phyloP scores from a whole-genome alignment of 2,888 invertebrate genomes.

The Rotaria macrura region DNA sequence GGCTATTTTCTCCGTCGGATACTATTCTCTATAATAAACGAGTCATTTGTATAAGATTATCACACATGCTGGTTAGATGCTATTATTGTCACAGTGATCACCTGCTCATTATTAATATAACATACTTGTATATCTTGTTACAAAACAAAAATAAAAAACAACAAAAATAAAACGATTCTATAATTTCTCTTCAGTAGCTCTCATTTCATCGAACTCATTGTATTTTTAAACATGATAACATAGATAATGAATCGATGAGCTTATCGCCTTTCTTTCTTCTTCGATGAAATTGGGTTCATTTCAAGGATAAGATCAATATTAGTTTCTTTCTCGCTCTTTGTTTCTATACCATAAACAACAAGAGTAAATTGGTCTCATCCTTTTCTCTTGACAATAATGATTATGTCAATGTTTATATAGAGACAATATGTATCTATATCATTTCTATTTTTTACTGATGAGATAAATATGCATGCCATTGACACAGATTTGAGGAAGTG shows the following conservation, averaged over 20 bases:
- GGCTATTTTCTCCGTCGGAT: not conserved
- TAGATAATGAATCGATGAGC: not conserved
- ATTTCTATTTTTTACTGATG: not conserved
- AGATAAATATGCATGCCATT: not conserved
- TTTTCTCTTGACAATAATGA: not conserved
- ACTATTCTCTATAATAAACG: not conserved
- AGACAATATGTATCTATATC: not conserved
- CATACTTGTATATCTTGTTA: not conserved
- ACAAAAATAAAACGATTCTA: not conserved
- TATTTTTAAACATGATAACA: not conserved
- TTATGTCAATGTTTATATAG: not conserved
- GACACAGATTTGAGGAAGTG: not conserved
- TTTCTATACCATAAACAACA: not conserved
- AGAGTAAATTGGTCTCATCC: not conserved
- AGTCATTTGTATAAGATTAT: not conserved
- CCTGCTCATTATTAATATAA: not conserved
- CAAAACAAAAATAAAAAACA: no score
- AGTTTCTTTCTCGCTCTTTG: not conserved
- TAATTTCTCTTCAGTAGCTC: not conserved
- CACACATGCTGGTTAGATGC: not conserved
- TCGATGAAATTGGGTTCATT: not conserved
- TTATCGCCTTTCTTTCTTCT: not conserved
- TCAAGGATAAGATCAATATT: not conserved
- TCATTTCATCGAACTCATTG: not conserved
- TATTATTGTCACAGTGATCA: not conserved